phyloP scores from a whole-genome alignment of 2,797 vertebrate species.

The Mus caroli region DNA sequence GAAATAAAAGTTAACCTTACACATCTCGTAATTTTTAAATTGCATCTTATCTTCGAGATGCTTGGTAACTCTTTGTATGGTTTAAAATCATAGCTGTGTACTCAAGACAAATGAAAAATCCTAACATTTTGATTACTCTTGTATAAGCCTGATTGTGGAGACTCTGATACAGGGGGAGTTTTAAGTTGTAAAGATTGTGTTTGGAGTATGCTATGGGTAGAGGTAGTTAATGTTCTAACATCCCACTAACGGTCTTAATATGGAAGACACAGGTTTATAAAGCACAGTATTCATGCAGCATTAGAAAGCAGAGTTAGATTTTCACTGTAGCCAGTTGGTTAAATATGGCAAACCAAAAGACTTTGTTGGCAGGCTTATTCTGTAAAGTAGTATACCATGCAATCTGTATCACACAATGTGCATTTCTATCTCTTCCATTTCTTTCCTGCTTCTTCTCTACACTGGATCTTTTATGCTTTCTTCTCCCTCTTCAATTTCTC shows the following conservation, averaged over 20 bases:
- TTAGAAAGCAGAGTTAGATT: conserved; percentile 16
- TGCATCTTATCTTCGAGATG: conserved; percentile 78
- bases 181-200: conserved; percentile 49
- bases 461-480: neutral
- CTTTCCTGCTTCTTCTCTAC: neutral
- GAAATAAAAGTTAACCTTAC: conserved; percentile 83
- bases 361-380: neutral
- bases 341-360: neutral
- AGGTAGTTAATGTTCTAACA: conserved; percentile 46
- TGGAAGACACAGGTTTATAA: neutral
- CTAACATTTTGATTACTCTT: conserved; percentile 82
- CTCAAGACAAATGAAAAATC: conserved; percentile 83
- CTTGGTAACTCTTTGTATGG: conserved; percentile 68
- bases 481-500: conserved; percentile 4
- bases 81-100: conserved; percentile 67
- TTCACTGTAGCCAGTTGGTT: neutral
- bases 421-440: neutral
- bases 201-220: conserved; percentile 22
- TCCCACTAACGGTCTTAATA: neutral
- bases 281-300: neutral
- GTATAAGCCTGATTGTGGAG: conserved; percentile 66
- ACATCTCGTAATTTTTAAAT: conserved; percentile 80
- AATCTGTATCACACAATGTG: neutral
- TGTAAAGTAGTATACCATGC: neutral
- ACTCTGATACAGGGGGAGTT: conserved; percentile 42